Percentiles rank a stretch among this genome's conserved stretches.
phyloP scores from a whole-genome alignment of 2,888 invertebrate genomes.

The Agriopis aurantiaria region DNA sequence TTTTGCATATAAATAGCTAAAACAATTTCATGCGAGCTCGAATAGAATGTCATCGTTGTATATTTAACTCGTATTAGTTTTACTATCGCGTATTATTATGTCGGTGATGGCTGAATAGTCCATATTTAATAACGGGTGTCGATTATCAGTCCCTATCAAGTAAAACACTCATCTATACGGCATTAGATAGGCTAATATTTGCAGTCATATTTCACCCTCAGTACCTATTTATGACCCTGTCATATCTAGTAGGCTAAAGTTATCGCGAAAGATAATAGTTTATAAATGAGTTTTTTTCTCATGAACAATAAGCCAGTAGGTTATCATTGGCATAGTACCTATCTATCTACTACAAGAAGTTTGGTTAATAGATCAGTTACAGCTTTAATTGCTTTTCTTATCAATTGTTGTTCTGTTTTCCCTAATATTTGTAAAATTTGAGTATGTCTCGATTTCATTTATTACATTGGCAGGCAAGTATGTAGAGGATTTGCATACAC shows the following conservation, averaged over 20 bases:
- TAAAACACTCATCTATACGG: conserved; percentile 31
- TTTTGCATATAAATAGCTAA: conserved; percentile 5
- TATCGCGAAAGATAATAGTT: conserved; percentile 2
- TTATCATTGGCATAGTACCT: no score
- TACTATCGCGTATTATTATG: conserved; percentile 3
- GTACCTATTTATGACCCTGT: not conserved
- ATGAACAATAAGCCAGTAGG: not conserved
- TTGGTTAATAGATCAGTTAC: not conserved
- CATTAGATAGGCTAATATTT: conserved; percentile 32
- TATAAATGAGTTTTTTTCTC: conserved; percentile 5
- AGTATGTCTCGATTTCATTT: not conserved
- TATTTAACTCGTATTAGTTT: not conserved
- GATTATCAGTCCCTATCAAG: conserved; percentile 32
- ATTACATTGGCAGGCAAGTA: not conserved
- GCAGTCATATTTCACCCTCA: conserved; percentile 8
- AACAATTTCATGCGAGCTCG: not conserved
- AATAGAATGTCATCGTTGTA: not conserved
- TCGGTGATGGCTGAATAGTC: not conserved
- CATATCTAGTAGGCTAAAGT: not conserved
- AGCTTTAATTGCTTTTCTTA: not conserved
- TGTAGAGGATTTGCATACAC: not conserved
- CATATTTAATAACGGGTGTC: conserved; percentile 13
- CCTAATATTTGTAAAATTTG: not conserved
- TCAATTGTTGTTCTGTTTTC: not conserved
- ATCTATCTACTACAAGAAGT: not conserved